Base-by-base conservation (phyloP, 2,888 invertebrate genomes). In the Cyaniris semiargus region DNA sequence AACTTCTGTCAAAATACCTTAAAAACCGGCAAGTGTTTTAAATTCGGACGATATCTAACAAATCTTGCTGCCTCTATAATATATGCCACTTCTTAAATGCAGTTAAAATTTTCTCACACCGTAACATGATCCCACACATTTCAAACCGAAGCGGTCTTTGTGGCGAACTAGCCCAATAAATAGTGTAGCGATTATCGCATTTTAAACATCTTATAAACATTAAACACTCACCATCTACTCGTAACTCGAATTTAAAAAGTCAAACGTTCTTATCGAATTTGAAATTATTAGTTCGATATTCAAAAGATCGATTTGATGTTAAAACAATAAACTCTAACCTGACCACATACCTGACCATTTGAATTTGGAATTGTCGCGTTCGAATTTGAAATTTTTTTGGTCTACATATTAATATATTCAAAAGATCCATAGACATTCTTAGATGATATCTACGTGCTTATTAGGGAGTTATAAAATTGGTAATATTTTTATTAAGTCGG, bases 181-280 rank as follows among this genome's bases (percentile, higher is more conserved):
- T 23, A 66, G 13, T 66, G 23, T 53, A 53, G 27, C 23, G 74
- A 74, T 74, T 53, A 74, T 74, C 74, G 23, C 72, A 15, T 27
- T 74, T 74, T 48, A 53, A 74, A 74, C 18, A 53, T 74, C 74
- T 74, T 27, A 31, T 13, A 72, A 15, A 74, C 74, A 53, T 53
- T 74, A 18, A 53, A 74, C 27, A 66, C 27, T 1, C 27, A 21
- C 10, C 23, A 10, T 60, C 3, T 66, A n/a, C 10, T 27, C 27
- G 60, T 27, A 66, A n/a, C 10, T 27, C 27, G 60, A 66, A 66
- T 66, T 66, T 23, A 66, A 15, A 66, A 31, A 27, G 21, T 23
- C 27, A 1, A 60, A 23, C 1, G 66, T 27, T 66, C 13, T 66
- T 60, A 21, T 27, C 66, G 60, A 66, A 66, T 66, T 66, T 23